Conservation (phyloP, 2,113 vertebrate genomes). For the Syngnathus typhle region DNA sequence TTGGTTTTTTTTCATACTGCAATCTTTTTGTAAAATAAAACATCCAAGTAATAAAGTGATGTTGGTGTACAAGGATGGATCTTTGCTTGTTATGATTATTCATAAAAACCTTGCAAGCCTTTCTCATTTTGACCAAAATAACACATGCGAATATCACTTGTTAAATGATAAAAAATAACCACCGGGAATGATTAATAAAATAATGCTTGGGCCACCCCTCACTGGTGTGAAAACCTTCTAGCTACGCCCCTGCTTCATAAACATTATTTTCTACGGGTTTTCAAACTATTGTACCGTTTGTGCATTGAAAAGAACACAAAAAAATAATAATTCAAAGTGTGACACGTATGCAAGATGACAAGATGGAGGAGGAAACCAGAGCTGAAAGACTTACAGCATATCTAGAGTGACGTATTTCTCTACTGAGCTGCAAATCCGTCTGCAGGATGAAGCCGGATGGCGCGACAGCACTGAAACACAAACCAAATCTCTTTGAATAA, state of each 20-base stretch:
- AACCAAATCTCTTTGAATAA: slow-evolving; percentile 33
- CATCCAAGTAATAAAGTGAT: slow-evolving; percentile 1
- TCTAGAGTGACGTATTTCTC: slow-evolving; percentile 26
- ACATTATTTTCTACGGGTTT: too few relatives aligned
- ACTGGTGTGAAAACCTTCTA: too few relatives aligned
- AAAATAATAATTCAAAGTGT: too few relatives aligned
- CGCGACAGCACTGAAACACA: slow-evolving; percentile 8
- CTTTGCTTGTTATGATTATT: background rate
- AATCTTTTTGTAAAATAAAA: slow-evolving; percentile 1
- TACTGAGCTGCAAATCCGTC: slow-evolving; percentile 36
- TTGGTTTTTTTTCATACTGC: background rate
- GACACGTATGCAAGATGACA: slow-evolving; percentile 8
- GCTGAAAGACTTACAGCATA: slow-evolving; percentile 13
- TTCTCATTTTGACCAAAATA: background rate
- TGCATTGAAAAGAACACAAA: too few relatives aligned
- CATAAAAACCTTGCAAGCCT: background rate
- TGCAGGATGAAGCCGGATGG: slow-evolving; percentile 31
- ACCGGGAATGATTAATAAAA: too few relatives aligned
- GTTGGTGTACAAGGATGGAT: background rate
- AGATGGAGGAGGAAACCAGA: slow-evolving; percentile 25
- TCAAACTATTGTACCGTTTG: too few relatives aligned
- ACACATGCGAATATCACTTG: background rate
- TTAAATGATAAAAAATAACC: background rate
- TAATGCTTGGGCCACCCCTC: too few relatives aligned
- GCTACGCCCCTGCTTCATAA: too few relatives aligned